phyloP scores from a whole-genome alignment of 2,113 vertebrate species.

The Microcebus tavaratra region DNA sequence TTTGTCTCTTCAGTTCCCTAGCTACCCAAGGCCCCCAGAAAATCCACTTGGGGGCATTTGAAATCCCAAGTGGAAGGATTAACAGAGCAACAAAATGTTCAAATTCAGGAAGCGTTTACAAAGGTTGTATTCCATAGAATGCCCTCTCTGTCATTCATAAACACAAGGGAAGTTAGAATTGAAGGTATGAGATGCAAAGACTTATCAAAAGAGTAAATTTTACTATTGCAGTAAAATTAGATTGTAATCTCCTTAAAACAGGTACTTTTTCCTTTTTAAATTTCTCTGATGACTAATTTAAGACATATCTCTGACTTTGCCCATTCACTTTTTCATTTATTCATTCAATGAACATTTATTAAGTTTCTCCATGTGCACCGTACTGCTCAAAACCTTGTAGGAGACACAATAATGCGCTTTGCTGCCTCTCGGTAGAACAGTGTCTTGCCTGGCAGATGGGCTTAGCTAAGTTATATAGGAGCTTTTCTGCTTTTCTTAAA shows the following conservation, averaged over 20 bases:
- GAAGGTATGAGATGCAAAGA: neutral
- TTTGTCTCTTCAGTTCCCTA: neutral
- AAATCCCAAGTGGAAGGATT: conserved; percentile 39
- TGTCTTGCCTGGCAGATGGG: neutral
- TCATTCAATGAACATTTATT: neutral
- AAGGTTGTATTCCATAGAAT: conserved; percentile 38
- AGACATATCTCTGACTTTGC: neutral
- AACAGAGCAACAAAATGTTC: conserved; percentile 9
- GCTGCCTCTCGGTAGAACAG: neutral
- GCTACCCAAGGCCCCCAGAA: neutral
- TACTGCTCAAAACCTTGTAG: neutral
- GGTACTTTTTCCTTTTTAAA: neutral
- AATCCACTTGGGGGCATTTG: conserved; percentile 15
- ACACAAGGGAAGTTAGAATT: neutral
- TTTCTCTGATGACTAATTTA: neutral
- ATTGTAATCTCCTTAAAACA: conserved; percentile 21
- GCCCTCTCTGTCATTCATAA: neutral
- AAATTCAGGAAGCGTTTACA: conserved; percentile 48
- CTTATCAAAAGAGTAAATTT: neutral
- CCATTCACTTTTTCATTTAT: neutral
- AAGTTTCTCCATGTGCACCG: neutral
- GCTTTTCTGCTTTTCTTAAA: neutral
- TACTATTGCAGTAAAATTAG: neutral
- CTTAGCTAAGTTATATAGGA: neutral
- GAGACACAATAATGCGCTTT: neutral